phyloP scores from a whole-genome alignment of 1,140 invertebrate genomes.

The Melanaphis sacchari region DNA sequence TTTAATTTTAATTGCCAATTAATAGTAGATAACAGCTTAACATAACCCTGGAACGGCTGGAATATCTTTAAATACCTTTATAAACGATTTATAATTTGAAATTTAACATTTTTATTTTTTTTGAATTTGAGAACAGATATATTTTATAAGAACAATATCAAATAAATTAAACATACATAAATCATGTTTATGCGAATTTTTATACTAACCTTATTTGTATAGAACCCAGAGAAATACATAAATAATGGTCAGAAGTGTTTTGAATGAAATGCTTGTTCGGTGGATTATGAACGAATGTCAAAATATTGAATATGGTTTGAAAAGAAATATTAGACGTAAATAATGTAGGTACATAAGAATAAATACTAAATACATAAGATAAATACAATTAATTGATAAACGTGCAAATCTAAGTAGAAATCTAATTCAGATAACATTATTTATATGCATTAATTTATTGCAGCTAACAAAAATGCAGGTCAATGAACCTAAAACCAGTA shows the following conservation, averaged over 20 bases:
- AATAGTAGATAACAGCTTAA: too few relatives aligned
- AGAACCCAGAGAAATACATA: neutral
- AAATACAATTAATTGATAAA: slow-evolving; percentile 20
- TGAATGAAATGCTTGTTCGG: neutral
- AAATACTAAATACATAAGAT: neutral
- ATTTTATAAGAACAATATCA: too few relatives aligned
- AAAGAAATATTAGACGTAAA: neutral
- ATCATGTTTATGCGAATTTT: neutral
- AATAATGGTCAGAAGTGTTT: neutral
- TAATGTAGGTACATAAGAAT: neutral
- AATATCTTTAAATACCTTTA: too few relatives aligned
- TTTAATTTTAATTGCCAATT: too few relatives aligned
- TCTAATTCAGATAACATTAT: slow-evolving; percentile 1
- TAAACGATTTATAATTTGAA: too few relatives aligned
- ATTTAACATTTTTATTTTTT: too few relatives aligned
- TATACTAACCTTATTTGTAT: neutral
- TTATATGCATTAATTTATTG: neutral
- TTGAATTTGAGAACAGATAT: too few relatives aligned
- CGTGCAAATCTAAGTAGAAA: neutral
- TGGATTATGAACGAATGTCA: neutral
- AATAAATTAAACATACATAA: neutral
- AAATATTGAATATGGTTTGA: neutral
- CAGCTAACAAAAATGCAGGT: neutral
- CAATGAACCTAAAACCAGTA: neutral
- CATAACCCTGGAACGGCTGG: too few relatives aligned